Conservation (phyloP, 2,113 vertebrate genomes). For the Engraulis encrasicolus region DNA sequence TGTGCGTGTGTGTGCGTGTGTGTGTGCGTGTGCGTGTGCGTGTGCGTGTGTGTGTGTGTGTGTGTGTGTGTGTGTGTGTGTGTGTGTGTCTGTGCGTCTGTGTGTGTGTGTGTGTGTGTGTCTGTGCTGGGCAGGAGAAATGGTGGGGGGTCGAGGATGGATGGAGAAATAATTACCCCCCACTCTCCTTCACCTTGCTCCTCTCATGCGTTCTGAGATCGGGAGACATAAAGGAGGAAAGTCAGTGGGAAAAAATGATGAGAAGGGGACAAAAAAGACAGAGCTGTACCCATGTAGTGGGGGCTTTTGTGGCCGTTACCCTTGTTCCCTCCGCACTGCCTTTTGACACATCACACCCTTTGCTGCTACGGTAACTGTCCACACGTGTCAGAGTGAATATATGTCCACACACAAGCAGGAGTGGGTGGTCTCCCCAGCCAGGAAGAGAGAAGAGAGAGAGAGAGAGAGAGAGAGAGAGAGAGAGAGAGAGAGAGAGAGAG, state of each 20-base stretch:
- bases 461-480: not conserved
- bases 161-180: conserved; percentile 79
- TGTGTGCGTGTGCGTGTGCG: too few relatives aligned
- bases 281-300: not conserved
- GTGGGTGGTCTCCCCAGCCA: not conserved
- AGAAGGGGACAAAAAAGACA: not conserved
- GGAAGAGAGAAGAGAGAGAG: not conserved
- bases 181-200: conserved; percentile 54
- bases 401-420: conserved; percentile 14
- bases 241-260: not conserved
- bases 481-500: not conserved
- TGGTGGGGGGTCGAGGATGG: not conserved
- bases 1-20: too few relatives aligned
- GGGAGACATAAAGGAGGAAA: not conserved
- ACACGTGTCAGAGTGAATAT: conserved; percentile 43
- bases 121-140: not conserved
- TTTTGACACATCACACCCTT: not conserved
- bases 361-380: conserved; percentile 25
- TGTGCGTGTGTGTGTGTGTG: not conserved
- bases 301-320: too few relatives aligned
- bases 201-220: not conserved
- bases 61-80: not conserved
- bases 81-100: not conserved
- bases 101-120: not conserved
- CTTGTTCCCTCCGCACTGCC: not conserved